Evolutionary conservation across 2,888 invertebrate species (phyloP), one percentile per base, ranked within the genome.

Genomic region (Epiblema foenella): DNA sequence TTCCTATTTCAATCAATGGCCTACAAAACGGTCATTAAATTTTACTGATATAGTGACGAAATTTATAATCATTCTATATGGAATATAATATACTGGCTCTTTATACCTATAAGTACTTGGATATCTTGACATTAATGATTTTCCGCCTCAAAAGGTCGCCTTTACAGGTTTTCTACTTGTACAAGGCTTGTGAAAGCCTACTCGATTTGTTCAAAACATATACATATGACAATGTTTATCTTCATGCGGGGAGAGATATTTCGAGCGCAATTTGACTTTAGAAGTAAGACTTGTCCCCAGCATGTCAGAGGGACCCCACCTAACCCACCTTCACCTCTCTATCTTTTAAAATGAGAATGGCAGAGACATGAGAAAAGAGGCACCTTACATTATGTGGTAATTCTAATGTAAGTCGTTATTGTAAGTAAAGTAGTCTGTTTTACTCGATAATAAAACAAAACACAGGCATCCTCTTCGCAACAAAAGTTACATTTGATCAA

Each of bases 401-500:
- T 2, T 5, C 29, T 4, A 29, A 29, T 29, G 5, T 5, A 5
- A 29, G 2, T 4, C 29, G 29, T 29, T 42, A 42, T 42, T 42
- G 42, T 15, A 5, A 42, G 51, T 20, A 59, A 24, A 24, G 8
- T 10, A 8, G 29, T n/a, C 42, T 12, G 5, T 42, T 11, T n/a
- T n/a, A n/a, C n/a, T 15, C 42, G 37, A 42, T 0, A 2, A 24
- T 15, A 57, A 70, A 62, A 62, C 15, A 64, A 64, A 65, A 59
- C 42, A 69, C 9, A 39, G 12, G 17, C 67, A 8, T 18, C 60
- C 29, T 18, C 46, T 24, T 59, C n/a, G 46, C 46, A 66, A 71
- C 37, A 15, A 60, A 71, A 66, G 59, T 67, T 54, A 57, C 71
- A 72, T 75, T 73, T 64, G 60, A 74, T 74, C 66, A 65, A 73